Percentiles rank a stretch among this genome's conserved stretches.
Conservation (phyloP, 1,140 invertebrate genomes). For the Goniozus legneri region DNA sequence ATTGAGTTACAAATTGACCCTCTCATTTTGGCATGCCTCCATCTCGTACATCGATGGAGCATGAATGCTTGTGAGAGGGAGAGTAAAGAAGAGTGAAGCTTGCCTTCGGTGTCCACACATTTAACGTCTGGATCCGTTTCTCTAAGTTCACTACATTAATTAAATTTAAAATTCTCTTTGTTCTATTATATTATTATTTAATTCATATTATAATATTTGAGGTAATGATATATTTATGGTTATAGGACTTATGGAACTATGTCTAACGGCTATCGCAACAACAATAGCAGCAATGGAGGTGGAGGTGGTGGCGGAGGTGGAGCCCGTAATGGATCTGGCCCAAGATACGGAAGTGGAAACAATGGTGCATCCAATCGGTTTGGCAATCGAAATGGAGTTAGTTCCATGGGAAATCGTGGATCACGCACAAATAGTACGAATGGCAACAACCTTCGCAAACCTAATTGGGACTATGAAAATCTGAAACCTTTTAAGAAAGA, state of each 20-base stretch:
- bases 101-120: conserved; percentile 74
- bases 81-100: conserved; percentile 57
- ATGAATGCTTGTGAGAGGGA: conserved; percentile 73
- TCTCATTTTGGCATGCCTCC: conserved; percentile 72
- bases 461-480: conserved; percentile 74
- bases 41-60: conserved; percentile 59
- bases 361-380: conserved; percentile 34
- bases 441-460: conserved; percentile 68
- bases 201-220: conserved; percentile 5
- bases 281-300: conserved; percentile 16
- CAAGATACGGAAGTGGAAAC: conserved; percentile 35
- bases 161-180: no score
- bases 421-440: conserved; percentile 49
- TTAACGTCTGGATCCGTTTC: conserved; percentile 67
- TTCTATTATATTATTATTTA: no score
- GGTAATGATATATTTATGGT: neutral
- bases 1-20: conserved; percentile 35
- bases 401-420: conserved; percentile 20
- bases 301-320: conserved; percentile 37
- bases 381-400: conserved; percentile 42
- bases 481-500: conserved; percentile 90
- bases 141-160: conserved; percentile 63
- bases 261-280: conserved; percentile 34
- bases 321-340: conserved; percentile 35
- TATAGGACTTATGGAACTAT: conserved; percentile 44